A percentile compares a stretch with the other conserved stretches of the same genome.
phyloP scores from a whole-genome alignment of 2,113 vertebrate genomes.

The Saguinus midas region DNA sequence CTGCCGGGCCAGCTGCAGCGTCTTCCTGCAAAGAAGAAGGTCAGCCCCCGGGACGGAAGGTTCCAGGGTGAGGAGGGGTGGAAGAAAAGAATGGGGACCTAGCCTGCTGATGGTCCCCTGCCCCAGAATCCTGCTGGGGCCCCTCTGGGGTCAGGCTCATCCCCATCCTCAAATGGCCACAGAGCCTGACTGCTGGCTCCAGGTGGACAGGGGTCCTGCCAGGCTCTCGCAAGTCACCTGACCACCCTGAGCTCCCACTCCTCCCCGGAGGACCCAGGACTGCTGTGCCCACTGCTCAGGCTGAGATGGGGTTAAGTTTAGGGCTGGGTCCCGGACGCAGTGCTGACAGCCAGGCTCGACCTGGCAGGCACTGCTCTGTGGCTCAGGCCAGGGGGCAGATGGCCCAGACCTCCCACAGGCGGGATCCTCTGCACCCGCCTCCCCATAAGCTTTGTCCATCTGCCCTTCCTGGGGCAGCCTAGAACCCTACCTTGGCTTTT shows the following conservation, averaged over 20 bases:
- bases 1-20: slow-evolving; percentile 93
- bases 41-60: fast-evolving
- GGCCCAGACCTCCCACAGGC: too few species aligned
- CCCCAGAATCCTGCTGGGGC: fast-evolving
- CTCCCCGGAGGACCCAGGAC: fast-evolving
- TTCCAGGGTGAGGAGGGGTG: neutral
- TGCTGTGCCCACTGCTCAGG: too few species aligned
- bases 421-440: neutral
- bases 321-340: neutral
- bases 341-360: neutral
- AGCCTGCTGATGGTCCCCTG: neutral
- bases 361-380: neutral
- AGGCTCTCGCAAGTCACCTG: neutral
- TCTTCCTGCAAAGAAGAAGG: slow-evolving; percentile 86
- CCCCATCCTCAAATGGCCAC: neutral
- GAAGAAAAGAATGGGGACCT: fast-evolving
- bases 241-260: neutral
- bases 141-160: neutral
- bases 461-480: neutral
- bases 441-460: fast-evolving
- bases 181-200: neutral
- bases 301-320: neutral
- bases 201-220: neutral
- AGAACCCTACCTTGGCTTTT: neutral
- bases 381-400: neutral